Conservation (phyloP, 2,113 vertebrate species). For the Crotalus viridis region DNA sequence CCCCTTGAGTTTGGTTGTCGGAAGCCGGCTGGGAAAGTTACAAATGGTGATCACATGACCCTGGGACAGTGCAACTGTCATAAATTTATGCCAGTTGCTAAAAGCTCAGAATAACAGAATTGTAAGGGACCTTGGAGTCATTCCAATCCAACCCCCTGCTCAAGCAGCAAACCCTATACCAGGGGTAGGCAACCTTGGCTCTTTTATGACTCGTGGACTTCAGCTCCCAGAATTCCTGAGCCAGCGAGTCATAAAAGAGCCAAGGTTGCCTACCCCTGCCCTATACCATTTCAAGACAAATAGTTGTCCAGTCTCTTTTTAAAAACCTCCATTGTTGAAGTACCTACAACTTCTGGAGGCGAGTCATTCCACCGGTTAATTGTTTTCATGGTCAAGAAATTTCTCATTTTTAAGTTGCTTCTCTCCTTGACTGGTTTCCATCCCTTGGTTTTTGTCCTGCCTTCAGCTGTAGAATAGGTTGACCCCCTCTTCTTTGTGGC, state of each 20-base stretch:
- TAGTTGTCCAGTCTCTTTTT: background rate
- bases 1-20: background rate
- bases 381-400: background rate
- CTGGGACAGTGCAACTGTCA: background rate
- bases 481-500: background rate
- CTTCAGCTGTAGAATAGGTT: background rate
- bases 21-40: background rate
- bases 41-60: background rate
- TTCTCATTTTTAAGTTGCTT: background rate
- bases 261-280: no score
- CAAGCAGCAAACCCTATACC: background rate
- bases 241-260: no score
- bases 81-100: background rate
- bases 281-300: background rate
- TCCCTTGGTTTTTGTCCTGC: background rate
- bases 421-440: background rate
- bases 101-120: background rate
- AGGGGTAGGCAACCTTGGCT: no score
- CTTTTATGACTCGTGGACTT: no score
- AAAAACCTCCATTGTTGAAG: background rate
- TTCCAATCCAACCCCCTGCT: background rate
- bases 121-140: background rate
- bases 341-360: background rate
- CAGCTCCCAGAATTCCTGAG: no score
- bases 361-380: background rate